phyloP scores from a whole-genome alignment of 2,888 invertebrate species.

The Athalia circularis region DNA sequence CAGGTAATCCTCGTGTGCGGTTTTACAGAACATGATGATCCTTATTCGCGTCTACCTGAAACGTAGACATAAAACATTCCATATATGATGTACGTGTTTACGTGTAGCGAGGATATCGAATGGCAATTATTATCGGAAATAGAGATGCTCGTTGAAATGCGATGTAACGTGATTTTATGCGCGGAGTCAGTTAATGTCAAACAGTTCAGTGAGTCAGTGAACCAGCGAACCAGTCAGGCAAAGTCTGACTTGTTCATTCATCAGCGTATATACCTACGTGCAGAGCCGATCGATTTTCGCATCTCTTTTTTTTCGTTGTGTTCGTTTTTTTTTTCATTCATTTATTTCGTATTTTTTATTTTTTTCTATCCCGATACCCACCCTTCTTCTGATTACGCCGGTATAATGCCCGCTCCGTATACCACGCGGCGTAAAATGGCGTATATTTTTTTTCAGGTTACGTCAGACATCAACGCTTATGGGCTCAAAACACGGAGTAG shows the following conservation, averaged over 20 bases:
- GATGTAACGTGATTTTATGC: slow-evolving; percentile 28
- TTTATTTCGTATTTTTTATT: neutral
- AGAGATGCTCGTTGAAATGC: slow-evolving; percentile 28
- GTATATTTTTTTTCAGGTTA: neutral
- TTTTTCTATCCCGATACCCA: neutral
- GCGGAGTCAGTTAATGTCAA: slow-evolving; percentile 14
- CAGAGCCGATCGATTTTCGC: neutral
- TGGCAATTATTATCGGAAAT: slow-evolving; percentile 27
- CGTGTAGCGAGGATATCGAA: neutral
- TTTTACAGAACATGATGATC: slow-evolving; percentile 17
- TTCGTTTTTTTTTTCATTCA: neutral
- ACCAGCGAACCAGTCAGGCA: slow-evolving; percentile 26
- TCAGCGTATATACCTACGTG: slow-evolving; percentile 2
- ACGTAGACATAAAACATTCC: neutral
- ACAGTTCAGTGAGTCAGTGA: slow-evolving; percentile 38
- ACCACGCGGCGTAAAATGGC: neutral
- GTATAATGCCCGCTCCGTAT: neutral
- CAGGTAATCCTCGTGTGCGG: neutral
- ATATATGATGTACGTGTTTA: neutral
- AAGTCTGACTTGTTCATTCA: slow-evolving; percentile 34
- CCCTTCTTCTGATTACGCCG: slow-evolving; percentile 25
- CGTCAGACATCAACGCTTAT: slow-evolving; percentile 18
- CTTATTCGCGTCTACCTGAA: slow-evolving; percentile 17
- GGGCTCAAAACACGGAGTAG: neutral
- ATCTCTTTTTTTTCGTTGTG: neutral